A percentile compares a stretch with the other conserved stretches of the same genome.
These are phyloP conservation scores for Oryzias melastigma DNA, from an alignment of 2,113 vertebrate genomes.

Conservation along the genomic window DNA sequence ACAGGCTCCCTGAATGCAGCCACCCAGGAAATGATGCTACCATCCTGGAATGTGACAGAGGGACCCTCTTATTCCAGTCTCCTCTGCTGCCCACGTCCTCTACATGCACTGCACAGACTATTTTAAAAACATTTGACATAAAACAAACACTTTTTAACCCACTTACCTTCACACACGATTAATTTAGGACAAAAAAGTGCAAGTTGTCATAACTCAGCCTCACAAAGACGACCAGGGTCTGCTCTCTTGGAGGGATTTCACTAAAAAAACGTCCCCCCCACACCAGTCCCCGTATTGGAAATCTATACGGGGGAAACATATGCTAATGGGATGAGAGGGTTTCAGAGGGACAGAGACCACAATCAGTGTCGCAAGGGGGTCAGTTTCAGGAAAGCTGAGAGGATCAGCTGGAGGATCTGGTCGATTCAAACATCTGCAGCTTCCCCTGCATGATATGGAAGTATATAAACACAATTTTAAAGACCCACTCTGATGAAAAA, in stretches of 20 bases:
- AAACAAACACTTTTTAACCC: constrained; percentile 9
- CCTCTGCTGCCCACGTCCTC: neutral
- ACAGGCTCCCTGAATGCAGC: constrained; percentile 58
- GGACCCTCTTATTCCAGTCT: constrained; percentile 2
- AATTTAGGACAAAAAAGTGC: constrained; percentile 36
- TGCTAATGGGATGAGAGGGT: no score
- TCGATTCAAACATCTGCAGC: no score
- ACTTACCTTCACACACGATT: constrained; percentile 55
- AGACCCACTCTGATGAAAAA: no score
- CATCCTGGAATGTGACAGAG: constrained; percentile 68
- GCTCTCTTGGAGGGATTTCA: constrained; percentile 4
- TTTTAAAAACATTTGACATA: constrained; percentile 1
- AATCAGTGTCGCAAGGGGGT: no score
- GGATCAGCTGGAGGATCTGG: no score
- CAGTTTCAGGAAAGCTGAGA: no score
- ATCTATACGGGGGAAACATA: no score
- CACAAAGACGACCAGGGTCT: constrained; percentile 30
- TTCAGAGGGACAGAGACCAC: no score
- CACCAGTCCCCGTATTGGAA: no score
- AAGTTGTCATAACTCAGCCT: constrained; percentile 58
- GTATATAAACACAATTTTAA: no score
- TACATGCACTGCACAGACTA: neutral
- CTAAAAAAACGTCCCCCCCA: no score
- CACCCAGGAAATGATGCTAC: constrained; percentile 75
- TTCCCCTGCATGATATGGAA: no score